A percentile compares a stretch with the other conserved stretches of the same genome.
phyloP scores from a whole-genome alignment of 2,888 invertebrate genomes.

The Cryptophagus acutangulus region DNA sequence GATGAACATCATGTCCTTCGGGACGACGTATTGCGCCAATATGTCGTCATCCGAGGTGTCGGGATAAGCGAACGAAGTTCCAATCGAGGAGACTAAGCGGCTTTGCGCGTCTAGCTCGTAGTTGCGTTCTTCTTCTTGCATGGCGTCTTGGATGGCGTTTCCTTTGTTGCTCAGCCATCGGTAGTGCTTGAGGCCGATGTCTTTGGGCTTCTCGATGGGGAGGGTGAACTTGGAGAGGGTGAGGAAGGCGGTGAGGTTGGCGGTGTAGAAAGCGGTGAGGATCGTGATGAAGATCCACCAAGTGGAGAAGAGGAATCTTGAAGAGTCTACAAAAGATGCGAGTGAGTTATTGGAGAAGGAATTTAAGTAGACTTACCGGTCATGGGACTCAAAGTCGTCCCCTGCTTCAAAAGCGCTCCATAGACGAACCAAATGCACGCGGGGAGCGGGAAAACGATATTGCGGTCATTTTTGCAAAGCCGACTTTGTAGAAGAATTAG shows the following conservation, averaged over 20 bases:
- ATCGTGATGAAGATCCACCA: slow-evolving; percentile 91
- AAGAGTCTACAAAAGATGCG: slow-evolving; percentile 64
- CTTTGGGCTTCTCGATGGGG: slow-evolving; percentile 65
- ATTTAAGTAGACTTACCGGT: slow-evolving; percentile 56
- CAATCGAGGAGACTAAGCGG: slow-evolving; percentile 18
- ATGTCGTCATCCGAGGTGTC: slow-evolving; percentile 41
- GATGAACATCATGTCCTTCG: slow-evolving; percentile 56
- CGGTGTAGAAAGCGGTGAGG: slow-evolving; percentile 84
- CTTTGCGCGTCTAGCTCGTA: slow-evolving; percentile 8
- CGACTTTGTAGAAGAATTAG: slow-evolving; percentile 62
- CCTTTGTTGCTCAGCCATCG: slow-evolving; percentile 66
- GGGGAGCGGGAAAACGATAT: slow-evolving; percentile 57
- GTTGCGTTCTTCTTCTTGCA: slow-evolving; percentile 7
- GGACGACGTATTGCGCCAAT: slow-evolving; percentile 48
- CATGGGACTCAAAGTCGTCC: slow-evolving; percentile 72
- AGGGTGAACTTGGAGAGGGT: slow-evolving; percentile 80
- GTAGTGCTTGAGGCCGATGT: slow-evolving; percentile 58
- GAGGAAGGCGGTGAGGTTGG: slow-evolving; percentile 83
- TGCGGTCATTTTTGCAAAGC: slow-evolving; percentile 56
- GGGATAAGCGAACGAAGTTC: slow-evolving; percentile 12
- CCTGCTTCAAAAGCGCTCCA: slow-evolving; percentile 82
- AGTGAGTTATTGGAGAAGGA: slow-evolving; percentile 6
- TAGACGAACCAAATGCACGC: slow-evolving; percentile 85
- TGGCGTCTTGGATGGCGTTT: slow-evolving; percentile 58
- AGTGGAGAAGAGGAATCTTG: slow-evolving; percentile 77